Evolutionary conservation across 1,140 invertebrate genomes (phyloP), one percentile per base, ranked within the genome.

Genomic region (Tetragnatha versicolor): DNA sequence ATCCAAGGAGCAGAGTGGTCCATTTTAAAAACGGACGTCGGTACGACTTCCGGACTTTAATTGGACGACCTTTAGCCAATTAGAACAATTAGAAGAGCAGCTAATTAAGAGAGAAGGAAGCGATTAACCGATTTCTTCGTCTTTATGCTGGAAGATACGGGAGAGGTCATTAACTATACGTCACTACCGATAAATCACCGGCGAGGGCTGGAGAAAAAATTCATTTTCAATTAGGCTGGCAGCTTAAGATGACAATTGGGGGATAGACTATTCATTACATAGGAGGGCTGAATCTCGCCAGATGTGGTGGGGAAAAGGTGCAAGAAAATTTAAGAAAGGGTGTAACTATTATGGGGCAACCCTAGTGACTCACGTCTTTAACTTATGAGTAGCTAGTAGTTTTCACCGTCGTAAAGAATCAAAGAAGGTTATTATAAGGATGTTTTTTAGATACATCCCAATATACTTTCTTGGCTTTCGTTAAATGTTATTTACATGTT

Each of bases 161-260:
- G 61, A 65, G 45, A 33, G 45, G 61, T 42, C 61, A 65, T 65
- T 65, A 65, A 65, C 35, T 65, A 25, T 45, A 12, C 31, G 22
- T n/a, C 35, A 9, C 22, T 14, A 20, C 39, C 39, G 37, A 65
- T 65, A 65, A 65, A 65, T 65, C 61, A 65, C 61, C 61, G n/a
- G n/a, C 6, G 2, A 65, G 45, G 35, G 55, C 31, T 20, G 33
- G 20, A 4, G 20, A 61, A 65, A 39, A 65, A 65, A n/a, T 27
- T 20, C 27, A 25, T 61, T 61, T 65, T 65, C 25, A 65, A 65
- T 65, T 65, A 65, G 45, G n/a, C 20, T 10, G 20, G 61, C 61
- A 65, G 61, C 61, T 65, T 65, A 65, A n/a, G 61, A 42, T 65
- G 61, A 65, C 61, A 65, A 65, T 42, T 65, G 35, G 61, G 45